A percentile compares a stretch with the other conserved stretches of the same genome.
These are phyloP conservation scores for Drosophila tani DNA, from an alignment of 1,140 invertebrate genomes.

Conservation along the genomic window DNA sequence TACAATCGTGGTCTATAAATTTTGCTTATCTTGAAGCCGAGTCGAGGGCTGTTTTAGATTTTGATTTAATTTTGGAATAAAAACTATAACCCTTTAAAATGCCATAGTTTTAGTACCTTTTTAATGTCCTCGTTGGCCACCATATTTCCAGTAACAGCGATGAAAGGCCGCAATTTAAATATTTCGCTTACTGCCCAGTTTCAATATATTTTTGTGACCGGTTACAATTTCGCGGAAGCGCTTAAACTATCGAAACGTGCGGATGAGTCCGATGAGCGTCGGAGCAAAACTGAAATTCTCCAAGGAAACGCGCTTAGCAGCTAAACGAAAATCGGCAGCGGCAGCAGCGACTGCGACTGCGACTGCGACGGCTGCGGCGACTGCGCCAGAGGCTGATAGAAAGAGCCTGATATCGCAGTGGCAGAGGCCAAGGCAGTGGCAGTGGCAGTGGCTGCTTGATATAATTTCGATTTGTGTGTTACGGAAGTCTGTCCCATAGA, in stretches of 20 bases:
- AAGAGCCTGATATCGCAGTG: constrained; percentile 40
- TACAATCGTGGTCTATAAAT: constrained; percentile 4
- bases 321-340: constrained; percentile 57
- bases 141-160: constrained; percentile 30
- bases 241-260: constrained; percentile 60
- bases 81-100: neutral
- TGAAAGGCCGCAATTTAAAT: constrained; percentile 2
- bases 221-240: constrained; percentile 8
- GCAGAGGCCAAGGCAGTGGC: constrained; percentile 21
- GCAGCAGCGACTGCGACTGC: constrained; percentile 20
- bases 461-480: constrained; percentile 22
- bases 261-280: constrained; percentile 60
- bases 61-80: neutral
- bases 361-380: constrained; percentile 19
- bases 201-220: neutral
- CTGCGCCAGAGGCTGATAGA: constrained; percentile 27
- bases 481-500: neutral
- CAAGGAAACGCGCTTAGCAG: constrained; percentile 72
- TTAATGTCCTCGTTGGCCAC: constrained; percentile 68
- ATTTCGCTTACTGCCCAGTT: neutral
- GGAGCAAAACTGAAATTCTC: constrained; percentile 68
- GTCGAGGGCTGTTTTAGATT: neutral
- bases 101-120: constrained; percentile 45
- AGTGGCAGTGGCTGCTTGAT: constrained; percentile 14
- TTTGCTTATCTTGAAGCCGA: neutral